phyloP scores from a whole-genome alignment of 2,797 vertebrate species.

The Hydrophis major region DNA sequence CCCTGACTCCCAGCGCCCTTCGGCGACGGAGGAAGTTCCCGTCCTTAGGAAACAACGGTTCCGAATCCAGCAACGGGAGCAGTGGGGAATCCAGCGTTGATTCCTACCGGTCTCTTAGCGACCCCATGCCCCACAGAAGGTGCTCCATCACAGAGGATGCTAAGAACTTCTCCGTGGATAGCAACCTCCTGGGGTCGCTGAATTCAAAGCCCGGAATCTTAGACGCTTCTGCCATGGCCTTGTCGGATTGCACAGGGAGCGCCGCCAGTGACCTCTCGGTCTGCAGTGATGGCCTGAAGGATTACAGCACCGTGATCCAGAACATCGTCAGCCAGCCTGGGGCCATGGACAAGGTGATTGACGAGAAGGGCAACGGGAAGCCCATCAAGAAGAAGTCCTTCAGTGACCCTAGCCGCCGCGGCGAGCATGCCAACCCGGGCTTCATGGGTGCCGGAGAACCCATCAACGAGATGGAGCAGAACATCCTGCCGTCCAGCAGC shows the following conservation, averaged over 20 bases:
- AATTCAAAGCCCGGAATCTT: constrained; percentile 77
- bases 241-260: constrained; percentile 81
- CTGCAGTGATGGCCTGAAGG: constrained; percentile 83
- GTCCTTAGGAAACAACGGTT: constrained; percentile 75
- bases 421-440: constrained; percentile 74
- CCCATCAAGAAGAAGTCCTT: constrained; percentile 95
- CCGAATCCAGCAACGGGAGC: constrained; percentile 83
- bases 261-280: constrained; percentile 90
- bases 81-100: constrained; percentile 76
- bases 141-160: constrained; percentile 77
- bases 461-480: constrained; percentile 84
- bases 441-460: constrained; percentile 77
- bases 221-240: constrained; percentile 61
- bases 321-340: constrained; percentile 91
- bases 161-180: constrained; percentile 84
- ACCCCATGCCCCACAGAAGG: constrained; percentile 95
- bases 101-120: constrained; percentile 90
- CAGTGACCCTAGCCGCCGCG: constrained; percentile 92
- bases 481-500: constrained; percentile 88
- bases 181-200: constrained; percentile 89
- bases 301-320: constrained; percentile 88
- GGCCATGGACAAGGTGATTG: constrained; percentile 84
- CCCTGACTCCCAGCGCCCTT: constrained; percentile 82
- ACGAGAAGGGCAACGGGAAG: constrained; percentile 87
- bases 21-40: constrained; percentile 90